A percentile compares a stretch with the other conserved stretches of the same genome.
phyloP scores from a whole-genome alignment of 2,797 vertebrate genomes.

The Pygocentrus nattereri region DNA sequence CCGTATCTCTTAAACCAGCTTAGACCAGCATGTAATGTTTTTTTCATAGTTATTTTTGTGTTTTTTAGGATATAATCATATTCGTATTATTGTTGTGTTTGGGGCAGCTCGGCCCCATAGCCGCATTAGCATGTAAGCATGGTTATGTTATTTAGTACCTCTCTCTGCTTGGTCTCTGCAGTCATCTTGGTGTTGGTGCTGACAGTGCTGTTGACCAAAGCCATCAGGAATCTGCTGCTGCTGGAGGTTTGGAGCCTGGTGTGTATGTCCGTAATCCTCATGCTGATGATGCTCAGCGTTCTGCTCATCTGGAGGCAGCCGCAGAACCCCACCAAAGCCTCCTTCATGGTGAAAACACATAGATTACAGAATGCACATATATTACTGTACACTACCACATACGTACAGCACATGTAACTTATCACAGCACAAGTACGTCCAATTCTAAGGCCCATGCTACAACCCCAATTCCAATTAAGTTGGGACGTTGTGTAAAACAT shows the following conservation, averaged over 20 bases:
- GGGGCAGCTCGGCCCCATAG: too few species aligned
- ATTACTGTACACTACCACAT: neutral
- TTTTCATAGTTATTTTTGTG: too few species aligned
- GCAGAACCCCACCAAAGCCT: conserved; percentile 78
- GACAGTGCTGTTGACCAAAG: conserved; percentile 70
- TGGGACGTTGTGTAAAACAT: too few species aligned
- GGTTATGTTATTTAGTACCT: too few species aligned
- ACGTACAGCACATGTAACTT: neutral
- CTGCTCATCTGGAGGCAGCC: conserved; percentile 85
- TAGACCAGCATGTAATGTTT: too few species aligned
- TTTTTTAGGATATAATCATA: too few species aligned
- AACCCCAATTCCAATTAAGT: too few species aligned
- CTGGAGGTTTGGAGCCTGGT: conserved; percentile 76
- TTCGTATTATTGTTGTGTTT: too few species aligned
- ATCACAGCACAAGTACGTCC: too few species aligned
- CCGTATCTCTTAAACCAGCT: too few species aligned
- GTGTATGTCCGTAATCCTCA: conserved; percentile 71
- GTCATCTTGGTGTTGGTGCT: conserved; percentile 71
- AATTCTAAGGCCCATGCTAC: too few species aligned
- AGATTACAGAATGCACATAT: neutral
- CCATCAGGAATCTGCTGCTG: conserved; percentile 67
- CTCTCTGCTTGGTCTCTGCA: conserved; percentile 60
- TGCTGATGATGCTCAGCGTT: conserved; percentile 65
- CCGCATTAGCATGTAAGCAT: too few species aligned
- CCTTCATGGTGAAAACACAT: conserved; percentile 82